Evolutionary conservation across 2,113 vertebrate genomes (phyloP), one percentile per base, ranked within the genome.

Genomic region (Brachyistius frenatus): DNA sequence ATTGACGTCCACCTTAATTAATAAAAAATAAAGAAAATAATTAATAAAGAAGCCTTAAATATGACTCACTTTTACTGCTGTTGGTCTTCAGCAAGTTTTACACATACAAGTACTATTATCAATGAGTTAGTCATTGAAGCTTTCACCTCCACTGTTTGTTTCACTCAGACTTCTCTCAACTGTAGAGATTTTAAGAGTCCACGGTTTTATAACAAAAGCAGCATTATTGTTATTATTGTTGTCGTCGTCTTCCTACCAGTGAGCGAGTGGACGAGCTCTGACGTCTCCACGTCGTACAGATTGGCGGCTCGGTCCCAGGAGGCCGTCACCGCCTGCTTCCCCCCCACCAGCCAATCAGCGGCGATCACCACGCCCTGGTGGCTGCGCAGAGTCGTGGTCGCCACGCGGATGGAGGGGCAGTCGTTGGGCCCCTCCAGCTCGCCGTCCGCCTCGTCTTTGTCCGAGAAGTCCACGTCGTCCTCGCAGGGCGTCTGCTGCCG

Each of bases 351-450:
- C 98, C 97, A 99, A 82, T 99, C 97, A 0, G 97, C 97, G 8
- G 98, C 97, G 75, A 99, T 99, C 65, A 99, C 97, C 74, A 99
- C 98, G 0, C 97, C 97, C 89, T 99, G 98, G 53, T 99, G 98
- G 92, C 97, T 98, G 93, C 97, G 99, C 5, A 99, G 95, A 2
- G 96, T 96, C 0, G 96, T 97, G 80, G 94, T 85, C 0, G 98
- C 94, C 5, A 91, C 83, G 11, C 98, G 95, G 79, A 98, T 84
- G 6, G 96, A 96, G 2, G 97, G 97, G 53, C 96, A 97, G 83
- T 99, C 98, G 55, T 89, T 96, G 0, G 95, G 94, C 30, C 92
- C 95, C 0, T 99, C 98, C 0, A 89, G 95, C 5, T 98, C 98
- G 0, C 83, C 94, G 2, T 99, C 98, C 0, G 89, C 93, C 78